Evolutionary conservation across 53 echinoderm and acorn worm genomes (phyloP), one percentile per base, ranked within the genome.

Genomic region (Astropecten irregularis): DNA sequence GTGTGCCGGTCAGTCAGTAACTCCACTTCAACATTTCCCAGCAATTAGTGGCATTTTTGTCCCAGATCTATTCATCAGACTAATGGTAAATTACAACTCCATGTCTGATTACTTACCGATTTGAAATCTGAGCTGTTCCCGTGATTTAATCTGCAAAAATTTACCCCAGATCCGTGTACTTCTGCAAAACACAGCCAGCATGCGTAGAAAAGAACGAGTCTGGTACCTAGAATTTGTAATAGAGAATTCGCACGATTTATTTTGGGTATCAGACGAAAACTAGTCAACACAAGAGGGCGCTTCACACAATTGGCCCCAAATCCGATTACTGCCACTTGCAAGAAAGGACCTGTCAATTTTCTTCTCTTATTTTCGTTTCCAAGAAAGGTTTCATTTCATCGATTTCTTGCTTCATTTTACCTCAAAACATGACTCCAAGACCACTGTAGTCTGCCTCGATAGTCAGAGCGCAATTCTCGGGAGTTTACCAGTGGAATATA

Each of bases 231-330:
- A 0, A 29, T 9, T 1, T 14, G 3, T 33, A 30, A 4, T 36
- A 30, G 3, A n/a, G 9, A 27, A 33, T 37, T n/a, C 3, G 21
- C 1, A 34, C 10, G 32, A 33, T 26, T 70, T 13, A 19, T 46
- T 58, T 29, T 57, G 28, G 55, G 76, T 57, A 58, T 44, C 76
- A 76, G 73, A 73, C 73, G 18, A 73, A 22, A 73, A 11, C 18
- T 16, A 55, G 3, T 54, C 3, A 9, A 32, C 76, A 40, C 56
- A 31, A 58, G 76, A 76, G 76, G 76, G 76, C 76, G 76, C 76
- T 49, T 23, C 4, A 40, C 14, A 54, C 21, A n/a, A 25, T 11
- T 53, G 53, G n/a, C 15, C 36, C n/a, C n/a, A n/a, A n/a, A n/a
- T n/a, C n/a, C n/a, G n/a, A n/a, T n/a, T n/a, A n/a, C n/a, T n/a